Percentiles rank a stretch among this genome's conserved stretches.
phyloP scores from a whole-genome alignment of 2,888 invertebrate species.

The Apodemia mormo region DNA sequence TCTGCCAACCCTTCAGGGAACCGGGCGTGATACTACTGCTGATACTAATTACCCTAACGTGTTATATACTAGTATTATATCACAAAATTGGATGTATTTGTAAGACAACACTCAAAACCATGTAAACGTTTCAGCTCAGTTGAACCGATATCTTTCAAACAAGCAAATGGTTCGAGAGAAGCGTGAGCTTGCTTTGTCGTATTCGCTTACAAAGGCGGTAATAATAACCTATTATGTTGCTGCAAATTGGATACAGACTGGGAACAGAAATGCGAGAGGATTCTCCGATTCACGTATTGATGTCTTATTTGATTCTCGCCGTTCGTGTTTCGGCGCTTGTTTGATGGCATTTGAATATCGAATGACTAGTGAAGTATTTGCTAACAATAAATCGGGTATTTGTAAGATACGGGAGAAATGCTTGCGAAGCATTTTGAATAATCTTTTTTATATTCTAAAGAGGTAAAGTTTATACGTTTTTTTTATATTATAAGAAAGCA shows the following conservation, averaged over 20 bases:
- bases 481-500: no score
- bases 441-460: neutral
- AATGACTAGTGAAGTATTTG: constrained; percentile 11
- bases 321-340: constrained; percentile 6
- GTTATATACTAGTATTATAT: no score
- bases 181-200: constrained; percentile 27
- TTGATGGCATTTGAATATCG: constrained; percentile 10
- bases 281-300: constrained; percentile 15
- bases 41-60: no score
- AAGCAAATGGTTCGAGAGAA: constrained; percentile 4
- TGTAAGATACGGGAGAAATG: neutral
- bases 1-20: no score
- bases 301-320: constrained; percentile 12
- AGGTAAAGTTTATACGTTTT: no score
- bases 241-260: constrained; percentile 29
- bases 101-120: neutral
- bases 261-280: constrained; percentile 8
- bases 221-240: constrained; percentile 32
- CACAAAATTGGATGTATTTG: no score
- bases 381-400: neutral
- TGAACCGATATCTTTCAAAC: constrained; percentile 3
- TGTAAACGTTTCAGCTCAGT: neutral
- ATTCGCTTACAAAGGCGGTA: constrained; percentile 28
- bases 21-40: no score
- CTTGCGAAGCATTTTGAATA: neutral